Evolutionary conservation across 2,888 invertebrate genomes (phyloP), one percentile per base, ranked within the genome.

Genomic region (Thelaira solivaga): DNA sequence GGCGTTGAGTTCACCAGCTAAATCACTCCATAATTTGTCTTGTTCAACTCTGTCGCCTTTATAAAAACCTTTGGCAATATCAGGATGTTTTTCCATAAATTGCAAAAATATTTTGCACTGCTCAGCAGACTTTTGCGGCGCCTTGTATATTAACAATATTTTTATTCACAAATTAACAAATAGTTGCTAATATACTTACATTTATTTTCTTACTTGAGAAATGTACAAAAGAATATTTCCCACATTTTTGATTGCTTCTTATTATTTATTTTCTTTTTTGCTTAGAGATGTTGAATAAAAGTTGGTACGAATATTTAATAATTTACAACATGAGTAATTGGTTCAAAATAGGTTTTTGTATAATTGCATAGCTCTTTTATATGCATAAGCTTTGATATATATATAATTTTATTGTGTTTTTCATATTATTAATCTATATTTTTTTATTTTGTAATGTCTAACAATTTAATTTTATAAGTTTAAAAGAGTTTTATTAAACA

Each of bases 1-100:
- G 34, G 55, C 16, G 43, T 65, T 53, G 7, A 53, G 65, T 53
- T 65, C 29, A 18, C 29, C 20, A 5, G 26, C 13, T 31, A 53
- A 53, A 1, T 41, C 41, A 20, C 29, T 41, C 65, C 65, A 65
- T 18, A 53, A 53, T 53, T 65, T 26, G 3, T 51, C 29, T 18
- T 29, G 43, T 51, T 53, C 53, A 2, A 65, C 65, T 10, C n/a
- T 51, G 22, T 65, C 65, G 2, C 43, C 53, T 41, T 65, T 65
- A 36, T 39, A 29, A 20, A 53, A 6, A 51, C 41, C 65, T 65
- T 22, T 53, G 3, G 51, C 65, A 29, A 53, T 29, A 10, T 65
- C 65, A 31, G 65, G 53, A 39, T 53, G 65, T 41, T 1, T 41
- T 22, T 65, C 53, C 29, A 65, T 65, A 51, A 51, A 64, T 49